Evolutionary conservation across 2,888 invertebrate species (phyloP).

Genomic region (Agrilus cyanescens): DNA sequence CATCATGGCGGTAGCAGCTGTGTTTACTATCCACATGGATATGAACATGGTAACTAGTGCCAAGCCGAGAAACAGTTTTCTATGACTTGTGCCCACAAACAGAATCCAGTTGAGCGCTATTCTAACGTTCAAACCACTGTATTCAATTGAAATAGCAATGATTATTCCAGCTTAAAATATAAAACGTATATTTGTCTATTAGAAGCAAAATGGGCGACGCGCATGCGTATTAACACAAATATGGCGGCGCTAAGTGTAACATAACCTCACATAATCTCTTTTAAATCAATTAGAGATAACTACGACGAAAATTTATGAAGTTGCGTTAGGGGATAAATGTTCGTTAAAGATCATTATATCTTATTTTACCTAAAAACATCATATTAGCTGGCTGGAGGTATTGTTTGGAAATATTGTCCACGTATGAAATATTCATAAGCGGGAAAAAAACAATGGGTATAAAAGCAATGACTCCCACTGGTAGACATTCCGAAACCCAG

Average conservation of each 20-base stretch:
- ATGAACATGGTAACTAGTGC: background rate
- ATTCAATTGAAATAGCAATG: background rate
- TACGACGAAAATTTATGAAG: too few species aligned
- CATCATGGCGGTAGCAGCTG: background rate
- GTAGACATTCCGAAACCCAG: background rate
- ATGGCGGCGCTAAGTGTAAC: too few species aligned
- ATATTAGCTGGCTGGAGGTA: background rate
- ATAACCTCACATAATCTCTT: too few species aligned
- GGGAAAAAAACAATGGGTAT: background rate
- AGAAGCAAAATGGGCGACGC: too few species aligned
- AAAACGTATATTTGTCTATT: too few species aligned
- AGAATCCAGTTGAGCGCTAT: background rate
- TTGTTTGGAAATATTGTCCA: background rate
- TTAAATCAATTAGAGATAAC: too few species aligned
- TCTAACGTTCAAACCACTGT: background rate
- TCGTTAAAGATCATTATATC: too few species aligned
- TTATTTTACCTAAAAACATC: background rate
- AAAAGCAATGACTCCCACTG: background rate
- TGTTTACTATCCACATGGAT: background rate
- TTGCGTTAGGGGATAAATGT: too few species aligned
- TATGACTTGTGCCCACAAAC: background rate
- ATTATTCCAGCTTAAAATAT: background rate
- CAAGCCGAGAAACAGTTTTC: background rate
- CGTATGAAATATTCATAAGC: background rate
- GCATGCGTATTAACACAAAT: too few species aligned